Conservation (phyloP, 1,140 invertebrate species). For the Drosophila mauritiana region DNA sequence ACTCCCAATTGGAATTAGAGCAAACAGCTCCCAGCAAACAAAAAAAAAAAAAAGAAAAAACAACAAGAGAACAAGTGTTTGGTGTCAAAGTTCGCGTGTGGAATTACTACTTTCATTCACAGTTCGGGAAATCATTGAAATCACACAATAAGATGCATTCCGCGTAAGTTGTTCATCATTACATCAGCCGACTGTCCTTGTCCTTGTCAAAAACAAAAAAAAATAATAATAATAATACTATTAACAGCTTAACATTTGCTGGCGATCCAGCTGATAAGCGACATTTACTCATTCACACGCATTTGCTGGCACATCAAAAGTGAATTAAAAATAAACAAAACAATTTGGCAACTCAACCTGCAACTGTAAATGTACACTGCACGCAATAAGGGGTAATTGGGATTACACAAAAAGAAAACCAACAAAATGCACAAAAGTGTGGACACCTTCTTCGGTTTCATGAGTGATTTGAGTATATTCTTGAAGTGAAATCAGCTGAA, state of each 20-base stretch:
- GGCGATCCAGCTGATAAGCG: conserved; percentile 25
- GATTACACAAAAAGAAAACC: background rate
- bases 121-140: conserved; percentile 4
- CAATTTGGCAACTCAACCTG: conserved; percentile 42
- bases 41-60: background rate
- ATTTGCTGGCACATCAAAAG: conserved; percentile 40
- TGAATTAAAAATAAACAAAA: conserved; percentile 60
- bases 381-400: background rate
- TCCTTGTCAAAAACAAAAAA: conserved; percentile 28
- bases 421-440: background rate
- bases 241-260: conserved; percentile 10
- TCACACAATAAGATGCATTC: conserved; percentile 59
- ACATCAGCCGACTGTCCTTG: conserved; percentile 35
- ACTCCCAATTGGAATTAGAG: background rate
- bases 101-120: background rate
- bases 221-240: conserved; percentile 1
- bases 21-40: background rate
- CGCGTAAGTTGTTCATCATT: conserved; percentile 63
- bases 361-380: conserved; percentile 30
- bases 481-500: too few species aligned
- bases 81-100: conserved; percentile 8
- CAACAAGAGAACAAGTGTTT: background rate
- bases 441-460: too few species aligned
- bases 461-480: too few species aligned
- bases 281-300: conserved; percentile 36